Base-by-base conservation (phyloP, 1,140 invertebrate genomes). In the Calephelis nemesis region DNA sequence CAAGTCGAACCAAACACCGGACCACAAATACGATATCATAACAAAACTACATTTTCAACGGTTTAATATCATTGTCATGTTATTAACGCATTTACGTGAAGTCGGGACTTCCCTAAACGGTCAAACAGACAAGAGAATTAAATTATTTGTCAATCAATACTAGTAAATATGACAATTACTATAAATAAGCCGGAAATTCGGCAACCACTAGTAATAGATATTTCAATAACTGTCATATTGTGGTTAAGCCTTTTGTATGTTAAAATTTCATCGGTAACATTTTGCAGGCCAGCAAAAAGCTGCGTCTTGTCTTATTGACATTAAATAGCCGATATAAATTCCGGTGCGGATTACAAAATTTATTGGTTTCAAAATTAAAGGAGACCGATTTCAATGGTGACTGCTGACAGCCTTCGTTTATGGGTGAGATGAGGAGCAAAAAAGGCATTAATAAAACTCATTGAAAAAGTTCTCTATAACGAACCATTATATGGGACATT, bases 271-370 rank as follows among this genome's bases (percentile, higher is more conserved):
- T 72, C 67, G 74, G 72, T 74, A 77, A 79, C 81, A 81, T 83
- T 80, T 78, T 74, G 77, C 73, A 76, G 64, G 72, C 39, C 69
- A 70, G 76, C 75, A 87, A 88, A 85, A 87, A 84, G 75, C 75
- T 72, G 72, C 71, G 73, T 81, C 74, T 73, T 74, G 72, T 72
- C 76, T 88, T 84, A 86, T 88, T 87, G 85, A 84, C 87, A 78
- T 85, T 90, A 90, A 90, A 88, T 90, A 83, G 87, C 71, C 81
- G 82, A 90, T 90, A 90, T 90, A 90, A 87, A 88, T 86, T 86
- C 83, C 78, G 77, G 81, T 88, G 85, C 84, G 84, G 85, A 87
- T 90, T 88, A 87, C 87, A 76, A 85, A 86, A 87, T 90, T 88
- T 90, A 90, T 88, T 90, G 80, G 83, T 76, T 81, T 90, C 81